phyloP scores from a whole-genome alignment of 2,888 invertebrate species.

The Digitonthophagus gazella region DNA sequence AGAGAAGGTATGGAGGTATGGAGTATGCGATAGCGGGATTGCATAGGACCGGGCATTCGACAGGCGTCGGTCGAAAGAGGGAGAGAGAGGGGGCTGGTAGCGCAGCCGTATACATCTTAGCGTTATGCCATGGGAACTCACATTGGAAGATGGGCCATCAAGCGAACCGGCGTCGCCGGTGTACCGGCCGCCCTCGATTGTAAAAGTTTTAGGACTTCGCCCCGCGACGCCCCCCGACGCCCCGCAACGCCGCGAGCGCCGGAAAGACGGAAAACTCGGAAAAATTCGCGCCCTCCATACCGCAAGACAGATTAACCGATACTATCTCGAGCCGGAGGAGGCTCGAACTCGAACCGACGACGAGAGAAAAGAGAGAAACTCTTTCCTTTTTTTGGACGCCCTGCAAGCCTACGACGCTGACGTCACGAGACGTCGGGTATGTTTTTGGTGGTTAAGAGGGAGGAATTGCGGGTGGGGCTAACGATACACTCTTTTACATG shows the following conservation, averaged over 20 bases:
- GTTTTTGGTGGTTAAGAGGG: too few species aligned
- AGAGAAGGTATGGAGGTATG: slow-evolving; percentile 41
- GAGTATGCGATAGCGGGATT: slow-evolving; percentile 46
- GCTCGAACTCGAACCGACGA: too few species aligned
- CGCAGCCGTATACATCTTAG: slow-evolving; percentile 63
- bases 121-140: slow-evolving; percentile 62
- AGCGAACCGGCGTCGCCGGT: slow-evolving; percentile 58
- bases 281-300: neutral
- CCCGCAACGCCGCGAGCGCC: slow-evolving; percentile 2
- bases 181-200: slow-evolving; percentile 52
- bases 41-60: slow-evolving; percentile 47
- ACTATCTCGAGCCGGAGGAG: too few species aligned
- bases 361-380: too few species aligned
- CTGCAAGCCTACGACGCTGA: neutral
- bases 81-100: slow-evolving; percentile 47
- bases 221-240: slow-evolving; percentile 34
- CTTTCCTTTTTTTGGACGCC: neutral
- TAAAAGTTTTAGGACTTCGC: slow-evolving; percentile 63
- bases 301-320: slow-evolving; percentile 1
- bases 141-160: slow-evolving; percentile 67
- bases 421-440: neutral
- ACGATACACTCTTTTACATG: too few species aligned
- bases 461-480: too few species aligned
- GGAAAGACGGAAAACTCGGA: too few species aligned
- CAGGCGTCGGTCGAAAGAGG: neutral